Conservation (phyloP, 2,797 vertebrate species). For the Sebastes nivosus region DNA sequence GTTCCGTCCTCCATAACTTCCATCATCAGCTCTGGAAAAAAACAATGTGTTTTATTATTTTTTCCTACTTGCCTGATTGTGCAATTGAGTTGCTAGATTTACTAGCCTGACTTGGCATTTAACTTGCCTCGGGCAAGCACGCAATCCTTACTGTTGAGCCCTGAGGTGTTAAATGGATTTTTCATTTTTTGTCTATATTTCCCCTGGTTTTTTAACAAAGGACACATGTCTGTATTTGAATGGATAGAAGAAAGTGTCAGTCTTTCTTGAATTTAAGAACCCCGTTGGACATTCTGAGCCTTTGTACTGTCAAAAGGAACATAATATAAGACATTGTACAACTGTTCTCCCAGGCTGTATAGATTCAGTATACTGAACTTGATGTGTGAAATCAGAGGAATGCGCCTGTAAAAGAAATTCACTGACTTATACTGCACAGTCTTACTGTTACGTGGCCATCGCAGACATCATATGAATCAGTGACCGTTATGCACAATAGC, state of each 20-base stretch:
- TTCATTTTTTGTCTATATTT: neutral
- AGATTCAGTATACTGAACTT: neutral
- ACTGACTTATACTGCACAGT: neutral
- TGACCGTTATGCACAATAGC: neutral
- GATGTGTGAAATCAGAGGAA: neutral
- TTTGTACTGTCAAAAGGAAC: neutral
- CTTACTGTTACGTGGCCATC: neutral
- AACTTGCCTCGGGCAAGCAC: no score
- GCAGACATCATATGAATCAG: neutral
- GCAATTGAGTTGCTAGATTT: no score
- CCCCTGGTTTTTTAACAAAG: neutral
- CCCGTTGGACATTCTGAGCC: neutral
- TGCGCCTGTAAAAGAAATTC: neutral
- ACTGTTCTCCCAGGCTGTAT: neutral
- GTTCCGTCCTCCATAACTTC: no score
- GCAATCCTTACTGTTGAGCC: no score
- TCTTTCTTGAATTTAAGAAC: neutral
- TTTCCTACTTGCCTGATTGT: no score
- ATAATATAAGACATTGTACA: neutral
- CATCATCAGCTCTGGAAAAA: no score
- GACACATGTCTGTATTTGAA: neutral
- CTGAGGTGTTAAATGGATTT: neutral
- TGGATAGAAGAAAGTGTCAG: neutral
- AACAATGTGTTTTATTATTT: no score
- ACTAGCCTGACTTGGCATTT: no score